phyloP scores from a whole-genome alignment of 2,797 vertebrate species.

The Gobionotothen gibberifrons region DNA sequence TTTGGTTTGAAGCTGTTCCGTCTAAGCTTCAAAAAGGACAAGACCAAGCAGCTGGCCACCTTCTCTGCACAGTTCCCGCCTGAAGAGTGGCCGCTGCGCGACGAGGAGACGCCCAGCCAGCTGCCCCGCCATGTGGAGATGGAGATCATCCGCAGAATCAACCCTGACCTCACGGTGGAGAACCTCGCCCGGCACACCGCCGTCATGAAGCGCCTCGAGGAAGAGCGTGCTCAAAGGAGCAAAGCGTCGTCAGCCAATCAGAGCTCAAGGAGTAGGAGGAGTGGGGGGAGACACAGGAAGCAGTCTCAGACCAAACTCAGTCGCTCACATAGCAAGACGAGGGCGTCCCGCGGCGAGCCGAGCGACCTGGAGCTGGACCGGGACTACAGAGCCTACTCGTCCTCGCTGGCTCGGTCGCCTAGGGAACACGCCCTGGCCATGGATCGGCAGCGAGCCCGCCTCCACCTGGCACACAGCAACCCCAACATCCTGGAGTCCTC shows the following conservation, averaged over 20 bases:
- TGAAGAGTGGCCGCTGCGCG: constrained; percentile 96
- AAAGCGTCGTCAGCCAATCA: constrained; percentile 96
- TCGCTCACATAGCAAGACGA: constrained; percentile 95
- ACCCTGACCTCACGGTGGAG: constrained; percentile 97
- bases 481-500: constrained; percentile 90
- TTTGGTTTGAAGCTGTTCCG: constrained; percentile 97
- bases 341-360: constrained; percentile 90
- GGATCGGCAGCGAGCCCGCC: constrained; percentile 90
- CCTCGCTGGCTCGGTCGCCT: constrained; percentile 91
- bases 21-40: constrained; percentile 98
- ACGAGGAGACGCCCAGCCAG: constrained; percentile 92
- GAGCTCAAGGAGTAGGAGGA: constrained; percentile 93
- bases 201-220: constrained; percentile 98
- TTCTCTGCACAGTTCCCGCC: constrained; percentile 99
- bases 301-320: constrained; percentile 90
- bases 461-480: constrained; percentile 94
- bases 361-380: constrained; percentile 91
- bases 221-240: constrained; percentile 95
- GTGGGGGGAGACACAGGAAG: constrained; percentile 92
- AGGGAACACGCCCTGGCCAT: constrained; percentile 93
- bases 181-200: constrained; percentile 97
- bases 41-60: constrained; percentile 95
- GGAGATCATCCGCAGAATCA: constrained; percentile 98
- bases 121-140: constrained; percentile 96
- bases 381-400: constrained; percentile 93